phyloP scores from a whole-genome alignment of 2,888 invertebrate genomes.

The Stenodema calcarata region DNA sequence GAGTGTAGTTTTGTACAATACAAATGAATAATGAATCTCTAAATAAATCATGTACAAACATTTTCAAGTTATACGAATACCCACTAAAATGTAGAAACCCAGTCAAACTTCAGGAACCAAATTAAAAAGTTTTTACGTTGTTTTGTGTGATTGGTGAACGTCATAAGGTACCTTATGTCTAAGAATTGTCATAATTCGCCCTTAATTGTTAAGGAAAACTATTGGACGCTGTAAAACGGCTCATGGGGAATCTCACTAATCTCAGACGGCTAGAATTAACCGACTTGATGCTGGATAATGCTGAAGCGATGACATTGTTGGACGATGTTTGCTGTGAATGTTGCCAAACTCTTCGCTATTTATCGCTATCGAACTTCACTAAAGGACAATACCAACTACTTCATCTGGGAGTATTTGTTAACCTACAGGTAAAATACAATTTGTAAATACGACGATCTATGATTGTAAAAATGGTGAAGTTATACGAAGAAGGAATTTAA shows the following conservation, averaged over 20 bases:
- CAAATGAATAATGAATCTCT: too few species aligned
- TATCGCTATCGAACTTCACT: slow-evolving; percentile 78
- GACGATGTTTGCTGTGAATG: slow-evolving; percentile 75
- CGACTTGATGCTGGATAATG: slow-evolving; percentile 76
- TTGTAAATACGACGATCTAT: neutral
- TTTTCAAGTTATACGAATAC: too few species aligned
- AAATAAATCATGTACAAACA: too few species aligned
- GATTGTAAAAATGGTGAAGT: neutral
- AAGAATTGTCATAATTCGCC: neutral
- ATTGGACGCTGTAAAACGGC: slow-evolving; percentile 70
- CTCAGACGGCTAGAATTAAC: slow-evolving; percentile 72
- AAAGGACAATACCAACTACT: slow-evolving; percentile 73
- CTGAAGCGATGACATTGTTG: slow-evolving; percentile 73
- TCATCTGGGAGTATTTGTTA: slow-evolving; percentile 78
- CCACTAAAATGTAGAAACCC: too few species aligned
- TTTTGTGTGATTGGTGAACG: too few species aligned
- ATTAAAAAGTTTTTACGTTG: too few species aligned
- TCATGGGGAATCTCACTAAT: slow-evolving; percentile 72
- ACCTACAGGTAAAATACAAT: slow-evolving; percentile 66
- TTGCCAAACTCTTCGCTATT: slow-evolving; percentile 68
- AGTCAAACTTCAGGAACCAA: too few species aligned
- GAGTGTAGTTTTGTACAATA: too few species aligned
- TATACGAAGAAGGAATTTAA: neutral
- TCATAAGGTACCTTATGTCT: too few species aligned
- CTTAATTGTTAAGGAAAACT: slow-evolving; percentile 64